Evolutionary conservation across 1,140 invertebrate genomes (phyloP), one percentile per base, ranked within the genome.

Genomic region (Sycophila sp.): DNA sequence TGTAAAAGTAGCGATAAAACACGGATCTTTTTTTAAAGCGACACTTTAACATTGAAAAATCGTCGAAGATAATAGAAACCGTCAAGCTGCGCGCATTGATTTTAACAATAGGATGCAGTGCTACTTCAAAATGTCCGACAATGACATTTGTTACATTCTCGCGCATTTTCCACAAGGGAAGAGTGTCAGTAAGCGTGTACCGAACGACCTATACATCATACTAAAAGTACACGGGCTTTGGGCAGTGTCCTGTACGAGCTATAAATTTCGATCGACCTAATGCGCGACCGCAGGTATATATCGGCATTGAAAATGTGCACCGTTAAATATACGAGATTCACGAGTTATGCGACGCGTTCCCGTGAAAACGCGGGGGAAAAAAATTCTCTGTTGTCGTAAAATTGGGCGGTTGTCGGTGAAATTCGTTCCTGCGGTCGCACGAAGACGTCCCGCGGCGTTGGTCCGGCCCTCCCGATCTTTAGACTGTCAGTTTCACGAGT

Each of bases 181-280:
- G 30, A 34, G 26, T 38, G 5, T 17, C 6, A 19, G 10, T 34
- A 24, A 24, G 24, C 28, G n/a, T 62, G 15, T 19, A 49, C 47
- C 38, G 53, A 65, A 38, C 17, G 22, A n/a, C 38, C n/a, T 26
- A 4, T 26, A 19, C 17, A 24, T 64, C 30, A 5, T 45, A 19
- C 5, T 28, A 40, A 62, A 62, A 34, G n/a, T n/a, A n/a, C n/a
- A n/a, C n/a, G n/a, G n/a, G n/a, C 40, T 17, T 15, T 40, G n/a
- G 8, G 2, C 11, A 40, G 11, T 40, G 38, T 40, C 11, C n/a
- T 15, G 11, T 11, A 26, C 38, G 6, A 42, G 11, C 62, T 53
- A 65, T 65, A 65, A 65, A 65, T 65, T 65, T 63, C 45, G 28
- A 17, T 51, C 26, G 7, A 8, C 42, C 42, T 49, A 49, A 53